Evolutionary conservation across 1,140 invertebrate genomes (phyloP).

Genomic region (Colletes latitarsis): DNA sequence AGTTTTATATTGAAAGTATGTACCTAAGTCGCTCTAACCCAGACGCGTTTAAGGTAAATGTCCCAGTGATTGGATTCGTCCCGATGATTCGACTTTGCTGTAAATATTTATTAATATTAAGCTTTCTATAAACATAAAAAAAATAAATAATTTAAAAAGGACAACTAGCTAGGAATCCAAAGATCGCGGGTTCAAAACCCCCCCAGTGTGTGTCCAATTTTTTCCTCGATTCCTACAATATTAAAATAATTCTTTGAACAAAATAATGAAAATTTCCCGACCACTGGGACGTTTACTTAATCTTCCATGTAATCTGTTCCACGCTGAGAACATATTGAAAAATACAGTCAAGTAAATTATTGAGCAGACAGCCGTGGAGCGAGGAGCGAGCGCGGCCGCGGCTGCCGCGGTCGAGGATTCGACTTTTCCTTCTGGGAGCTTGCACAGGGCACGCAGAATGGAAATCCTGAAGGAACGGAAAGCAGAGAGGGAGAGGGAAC

Average conservation of each 20-base stretch:
- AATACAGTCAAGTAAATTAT: conserved; percentile 67
- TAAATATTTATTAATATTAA: too few species aligned
- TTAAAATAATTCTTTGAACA: too few species aligned
- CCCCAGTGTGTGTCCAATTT: too few species aligned
- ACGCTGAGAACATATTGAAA: conserved; percentile 18
- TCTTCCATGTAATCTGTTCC: not conserved
- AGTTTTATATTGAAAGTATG: conserved; percentile 73
- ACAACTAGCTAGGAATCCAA: too few species aligned
- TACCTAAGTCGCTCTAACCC: conserved; percentile 49
- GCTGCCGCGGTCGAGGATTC: conserved; percentile 73
- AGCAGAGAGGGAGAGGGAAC: conserved; percentile 65
- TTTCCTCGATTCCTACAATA: too few species aligned
- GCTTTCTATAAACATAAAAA: too few species aligned
- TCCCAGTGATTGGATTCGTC: too few species aligned
- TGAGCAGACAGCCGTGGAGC: conserved; percentile 71
- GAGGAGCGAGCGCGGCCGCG: conserved; percentile 71
- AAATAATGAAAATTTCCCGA: too few species aligned
- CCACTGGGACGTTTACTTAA: not conserved
- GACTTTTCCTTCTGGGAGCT: conserved; percentile 71
- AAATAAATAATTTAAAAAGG: too few species aligned
- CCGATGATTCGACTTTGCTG: too few species aligned
- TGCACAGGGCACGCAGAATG: conserved; percentile 68
- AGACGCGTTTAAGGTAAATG: too few species aligned
- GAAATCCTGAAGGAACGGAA: conserved; percentile 68
- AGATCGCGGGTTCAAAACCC: too few species aligned